Evolutionary conservation across 2,797 vertebrate species (phyloP), one percentile per base, ranked within the genome.

Genomic region (Chrysocyon brachyurus): DNA sequence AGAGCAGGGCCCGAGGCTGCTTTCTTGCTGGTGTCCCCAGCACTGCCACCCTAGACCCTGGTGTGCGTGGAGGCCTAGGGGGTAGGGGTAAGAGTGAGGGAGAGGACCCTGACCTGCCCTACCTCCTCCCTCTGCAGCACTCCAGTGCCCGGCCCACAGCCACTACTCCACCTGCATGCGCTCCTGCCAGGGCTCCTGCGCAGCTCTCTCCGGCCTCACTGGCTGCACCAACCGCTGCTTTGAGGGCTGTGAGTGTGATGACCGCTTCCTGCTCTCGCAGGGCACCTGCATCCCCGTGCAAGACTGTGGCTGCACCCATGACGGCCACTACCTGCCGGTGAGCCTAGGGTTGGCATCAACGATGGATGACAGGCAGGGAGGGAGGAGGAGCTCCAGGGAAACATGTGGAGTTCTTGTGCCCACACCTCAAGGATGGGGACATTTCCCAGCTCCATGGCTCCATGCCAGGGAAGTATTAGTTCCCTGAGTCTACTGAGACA

Each of bases 201-300:
- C 99, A 0, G 98, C 98, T 49, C 98, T 99, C 57, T 97, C 98
- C 0, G 90, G 96, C 86, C 97, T 98, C 33, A 57, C 88, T 1
- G 96, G 94, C 63, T 99, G 99, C 84, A 98, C 98, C 56, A 24
- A 82, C 56, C 97, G 82, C 75, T 99, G 99, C 96, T 99, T 99
- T 96, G 99, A 99, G 98, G 99, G 99, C 87, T 99, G 99, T 79
- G 98, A 99, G 90, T 99, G 99, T 54, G 98, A 99, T 0, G 87
- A 64, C 0, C 98, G 98, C 64, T 99, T 98, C 95, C 97, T 99
- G 94, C 98, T 98, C 31, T 98, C 99, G 64, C 98, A 99, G 0
- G 81, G 97, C 22, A 36, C 79, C 15, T 99, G 99, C 63, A 98
- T 99, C 92, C 83, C 98, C 1, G 68, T 98, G 72, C 96, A 98